Evolutionary conservation across 2,113 vertebrate genomes (phyloP).

Genomic region (Prietella phreatophila): DNA sequence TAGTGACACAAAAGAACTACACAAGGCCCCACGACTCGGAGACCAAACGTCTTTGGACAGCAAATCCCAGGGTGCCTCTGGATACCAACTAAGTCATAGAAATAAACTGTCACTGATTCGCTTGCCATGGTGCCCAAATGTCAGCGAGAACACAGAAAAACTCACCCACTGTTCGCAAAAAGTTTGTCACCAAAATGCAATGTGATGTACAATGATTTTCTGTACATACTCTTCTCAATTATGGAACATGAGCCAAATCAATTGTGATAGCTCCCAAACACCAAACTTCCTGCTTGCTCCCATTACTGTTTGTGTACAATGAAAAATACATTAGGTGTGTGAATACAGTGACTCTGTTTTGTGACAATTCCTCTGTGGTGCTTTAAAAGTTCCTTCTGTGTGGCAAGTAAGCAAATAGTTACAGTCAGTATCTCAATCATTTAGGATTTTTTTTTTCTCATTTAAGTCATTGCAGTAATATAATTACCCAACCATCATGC

Average conservation of each 20-base stretch:
- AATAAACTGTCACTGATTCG: constrained; percentile 62
- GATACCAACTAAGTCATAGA: constrained; percentile 65
- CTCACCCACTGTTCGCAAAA: constrained; percentile 61
- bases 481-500: neutral
- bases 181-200: constrained; percentile 67
- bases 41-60: constrained; percentile 66
- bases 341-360: constrained; percentile 48
- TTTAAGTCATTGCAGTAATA: neutral
- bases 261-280: constrained; percentile 68
- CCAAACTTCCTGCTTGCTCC: constrained; percentile 69
- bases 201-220: constrained; percentile 66
- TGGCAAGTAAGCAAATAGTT: neutral
- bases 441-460: neutral
- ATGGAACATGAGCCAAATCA: constrained; percentile 70
- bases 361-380: constrained; percentile 52
- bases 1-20: constrained; percentile 56
- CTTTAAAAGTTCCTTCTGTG: constrained; percentile 51
- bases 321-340: constrained; percentile 66
- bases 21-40: constrained; percentile 55
- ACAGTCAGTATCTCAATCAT: neutral
- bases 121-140: constrained; percentile 52
- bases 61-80: constrained; percentile 58
- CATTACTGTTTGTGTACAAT: constrained; percentile 66
- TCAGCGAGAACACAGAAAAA: constrained; percentile 55
- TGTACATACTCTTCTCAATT: constrained; percentile 70